A percentile compares a stretch with the other conserved stretches of the same genome.
Evolutionary conservation across 2,888 invertebrate genomes (phyloP).

Genomic region (Griposia aprilina): DNA sequence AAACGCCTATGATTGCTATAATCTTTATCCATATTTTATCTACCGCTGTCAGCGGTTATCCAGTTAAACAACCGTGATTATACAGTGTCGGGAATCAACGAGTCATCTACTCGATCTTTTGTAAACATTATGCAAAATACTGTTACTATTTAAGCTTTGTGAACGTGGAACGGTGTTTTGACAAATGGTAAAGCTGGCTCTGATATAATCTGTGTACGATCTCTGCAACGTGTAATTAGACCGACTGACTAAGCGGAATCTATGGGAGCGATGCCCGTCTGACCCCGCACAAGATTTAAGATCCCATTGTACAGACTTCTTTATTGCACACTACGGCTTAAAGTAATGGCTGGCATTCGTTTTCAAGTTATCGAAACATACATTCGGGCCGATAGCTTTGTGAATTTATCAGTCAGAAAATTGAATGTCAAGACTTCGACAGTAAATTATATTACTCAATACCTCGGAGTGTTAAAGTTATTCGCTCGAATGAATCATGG

Average conservation of each 20-base stretch:
- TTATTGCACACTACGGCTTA: constrained; percentile 76
- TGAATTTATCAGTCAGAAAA: constrained; percentile 81
- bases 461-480: constrained; percentile 73
- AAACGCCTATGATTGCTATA: constrained; percentile 64
- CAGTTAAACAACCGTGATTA: constrained; percentile 70
- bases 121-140: constrained; percentile 69
- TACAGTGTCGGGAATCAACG: constrained; percentile 67
- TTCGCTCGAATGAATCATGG: constrained; percentile 71
- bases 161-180: constrained; percentile 72
- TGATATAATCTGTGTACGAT: constrained; percentile 75
- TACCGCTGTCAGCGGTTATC: constrained; percentile 68
- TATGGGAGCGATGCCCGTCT: constrained; percentile 77
- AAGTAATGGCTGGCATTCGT: constrained; percentile 75
- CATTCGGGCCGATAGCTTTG: constrained; percentile 68
- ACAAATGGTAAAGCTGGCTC: constrained; percentile 74
- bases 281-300: constrained; percentile 77
- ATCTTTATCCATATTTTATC: constrained; percentile 71
- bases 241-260: constrained; percentile 82
- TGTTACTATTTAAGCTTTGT: constrained; percentile 64
- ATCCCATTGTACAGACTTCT: constrained; percentile 77
- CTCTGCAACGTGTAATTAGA: constrained; percentile 80
- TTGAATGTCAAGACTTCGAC: constrained; percentile 79
- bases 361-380: constrained; percentile 73
- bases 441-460: constrained; percentile 76
- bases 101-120: constrained; percentile 67